Conservation (phyloP, 2,113 vertebrate species). For the Oncorhynchus clarkii region DNA sequence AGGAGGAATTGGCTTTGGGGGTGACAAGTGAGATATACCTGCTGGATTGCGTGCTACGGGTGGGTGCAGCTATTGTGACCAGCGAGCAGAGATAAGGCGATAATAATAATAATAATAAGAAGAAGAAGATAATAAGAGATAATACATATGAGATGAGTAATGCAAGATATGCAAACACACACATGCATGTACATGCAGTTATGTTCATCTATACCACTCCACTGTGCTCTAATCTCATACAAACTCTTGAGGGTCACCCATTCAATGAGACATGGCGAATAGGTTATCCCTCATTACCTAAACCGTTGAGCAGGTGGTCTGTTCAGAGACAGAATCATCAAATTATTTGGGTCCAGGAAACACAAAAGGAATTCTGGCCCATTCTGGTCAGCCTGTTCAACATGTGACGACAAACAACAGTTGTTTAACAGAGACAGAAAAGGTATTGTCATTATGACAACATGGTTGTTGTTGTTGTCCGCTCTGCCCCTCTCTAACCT, state of each 20-base stretch:
- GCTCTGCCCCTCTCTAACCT: constrained; percentile 29
- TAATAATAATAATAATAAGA: no score
- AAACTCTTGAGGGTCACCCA: constrained; percentile 46
- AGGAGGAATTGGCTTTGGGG: no score
- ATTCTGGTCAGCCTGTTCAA: constrained; percentile 15
- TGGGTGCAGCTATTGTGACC: no score
- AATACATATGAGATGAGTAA: no score
- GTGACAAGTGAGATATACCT: no score
- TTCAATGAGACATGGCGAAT: constrained; percentile 46
- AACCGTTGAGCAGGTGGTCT: constrained; percentile 18
- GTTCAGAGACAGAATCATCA: constrained; percentile 24
- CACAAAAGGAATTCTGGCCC: constrained; percentile 43
- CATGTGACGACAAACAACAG: constrained; percentile 1
- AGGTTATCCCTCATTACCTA: constrained; percentile 27
- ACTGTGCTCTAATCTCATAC: constrained; percentile 50
- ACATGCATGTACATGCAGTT: neutral
- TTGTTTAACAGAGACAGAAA: constrained; percentile 57
- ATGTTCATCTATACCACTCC: constrained; percentile 42
- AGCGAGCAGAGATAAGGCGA: no score
- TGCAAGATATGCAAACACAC: no score
- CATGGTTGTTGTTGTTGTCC: constrained; percentile 32
- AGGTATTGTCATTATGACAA: constrained; percentile 53
- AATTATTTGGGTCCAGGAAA: constrained; percentile 23
- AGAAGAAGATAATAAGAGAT: no score
- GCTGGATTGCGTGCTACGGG: no score